These are phyloP conservation scores for Entomobrya proxima DNA, from an alignment of 2,888 invertebrate species.

Conservation along the genomic window DNA sequence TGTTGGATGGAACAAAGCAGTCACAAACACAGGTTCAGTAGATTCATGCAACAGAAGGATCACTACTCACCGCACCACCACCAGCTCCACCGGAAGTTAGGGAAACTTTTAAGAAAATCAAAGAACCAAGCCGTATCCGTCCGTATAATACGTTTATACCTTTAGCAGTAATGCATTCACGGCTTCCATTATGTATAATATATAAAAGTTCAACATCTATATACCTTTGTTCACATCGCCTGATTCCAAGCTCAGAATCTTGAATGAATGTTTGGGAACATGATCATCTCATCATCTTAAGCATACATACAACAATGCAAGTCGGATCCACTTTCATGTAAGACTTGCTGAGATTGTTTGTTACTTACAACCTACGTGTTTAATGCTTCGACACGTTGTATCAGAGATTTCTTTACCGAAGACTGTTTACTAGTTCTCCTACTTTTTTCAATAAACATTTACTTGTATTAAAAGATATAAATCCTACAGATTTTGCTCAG, in stretches of 20 bases:
- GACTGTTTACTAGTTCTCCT: no score
- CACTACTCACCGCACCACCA: constrained; percentile 35
- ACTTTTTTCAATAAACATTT: no score
- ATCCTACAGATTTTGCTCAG: no score
- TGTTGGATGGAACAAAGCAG: constrained; percentile 39
- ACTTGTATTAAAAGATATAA: no score
- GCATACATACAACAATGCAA: constrained; percentile 11
- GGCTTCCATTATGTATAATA: background rate
- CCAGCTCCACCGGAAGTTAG: constrained; percentile 69
- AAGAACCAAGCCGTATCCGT: constrained; percentile 16
- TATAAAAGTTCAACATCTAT: background rate
- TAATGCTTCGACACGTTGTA: constrained; percentile 51
- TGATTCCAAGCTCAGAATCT: constrained; percentile 28
- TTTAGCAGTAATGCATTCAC: background rate
- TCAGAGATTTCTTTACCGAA: background rate
- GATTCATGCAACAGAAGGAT: constrained; percentile 43
- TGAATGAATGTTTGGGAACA: constrained; percentile 53
- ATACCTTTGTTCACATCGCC: constrained; percentile 46
- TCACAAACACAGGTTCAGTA: constrained; percentile 28
- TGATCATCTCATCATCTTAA: constrained; percentile 34
- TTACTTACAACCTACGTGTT: constrained; percentile 16
- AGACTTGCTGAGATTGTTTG: background rate
- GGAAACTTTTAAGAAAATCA: constrained; percentile 54
- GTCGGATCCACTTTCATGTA: constrained; percentile 35
- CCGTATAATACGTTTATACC: background rate